These are phyloP conservation scores for Falco concolor DNA, from an alignment of 2,797 vertebrate species.

Conservation along the genomic window DNA sequence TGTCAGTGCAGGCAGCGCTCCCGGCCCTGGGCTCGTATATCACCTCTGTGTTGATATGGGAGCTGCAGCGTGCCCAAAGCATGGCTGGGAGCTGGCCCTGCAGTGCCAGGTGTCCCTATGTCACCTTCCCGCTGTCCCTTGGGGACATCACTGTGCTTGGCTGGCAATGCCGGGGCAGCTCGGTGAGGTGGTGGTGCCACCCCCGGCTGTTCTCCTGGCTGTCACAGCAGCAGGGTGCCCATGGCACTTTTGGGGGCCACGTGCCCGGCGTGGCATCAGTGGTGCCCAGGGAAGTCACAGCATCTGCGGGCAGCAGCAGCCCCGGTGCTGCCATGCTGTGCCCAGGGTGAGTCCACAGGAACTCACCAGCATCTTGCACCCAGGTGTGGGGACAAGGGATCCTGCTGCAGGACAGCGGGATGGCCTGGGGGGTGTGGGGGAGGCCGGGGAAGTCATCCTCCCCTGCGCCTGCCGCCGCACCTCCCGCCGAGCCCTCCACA, in stretches of 20 bases:
- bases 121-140: neutral
- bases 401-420: neutral
- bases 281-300: fast-evolving
- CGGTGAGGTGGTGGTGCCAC: fast-evolving
- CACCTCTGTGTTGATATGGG: fast-evolving
- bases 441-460: neutral
- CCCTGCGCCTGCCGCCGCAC: neutral
- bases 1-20: neutral
- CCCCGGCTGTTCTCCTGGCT: neutral
- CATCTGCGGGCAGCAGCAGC: neutral
- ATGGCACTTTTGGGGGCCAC: fast-evolving
- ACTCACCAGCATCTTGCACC: fast-evolving
- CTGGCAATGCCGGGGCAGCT: neutral
- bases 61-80: neutral
- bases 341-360: fast-evolving
- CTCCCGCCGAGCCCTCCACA: conserved; percentile 44
- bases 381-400: neutral
- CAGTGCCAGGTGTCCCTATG: neutral
- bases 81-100: neutral
- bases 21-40: neutral
- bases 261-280: fast-evolving
- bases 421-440: fast-evolving
- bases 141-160: fast-evolving
- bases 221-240: neutral
- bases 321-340: fast-evolving